Evolutionary conservation across 1,140 invertebrate species (phyloP).

Genomic region (Heliconius himera): DNA sequence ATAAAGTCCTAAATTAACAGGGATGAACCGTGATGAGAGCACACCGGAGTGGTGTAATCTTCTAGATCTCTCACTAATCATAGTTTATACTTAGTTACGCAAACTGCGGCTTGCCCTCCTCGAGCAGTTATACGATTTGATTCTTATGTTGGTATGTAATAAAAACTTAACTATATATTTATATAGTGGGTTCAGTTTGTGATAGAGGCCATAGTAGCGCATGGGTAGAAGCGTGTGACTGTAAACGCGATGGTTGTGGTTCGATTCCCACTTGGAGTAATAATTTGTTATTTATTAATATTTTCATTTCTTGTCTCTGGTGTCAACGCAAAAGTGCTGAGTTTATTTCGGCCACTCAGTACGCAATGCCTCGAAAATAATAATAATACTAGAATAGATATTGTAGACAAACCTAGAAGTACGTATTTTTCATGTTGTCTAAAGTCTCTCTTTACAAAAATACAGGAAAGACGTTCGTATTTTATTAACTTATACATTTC

Average conservation of each 20-base stretch:
- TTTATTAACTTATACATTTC: constrained; percentile 55
- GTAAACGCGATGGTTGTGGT: too few species aligned
- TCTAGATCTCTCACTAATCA: constrained; percentile 67
- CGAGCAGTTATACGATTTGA: constrained; percentile 35
- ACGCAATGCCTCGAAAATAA: too few species aligned
- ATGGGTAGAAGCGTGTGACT: too few species aligned
- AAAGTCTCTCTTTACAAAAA: not conserved
- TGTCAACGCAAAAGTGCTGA: too few species aligned
- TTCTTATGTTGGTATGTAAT: not conserved
- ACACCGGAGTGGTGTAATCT: constrained; percentile 66
- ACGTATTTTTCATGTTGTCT: not conserved
- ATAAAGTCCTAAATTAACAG: constrained; percentile 73
- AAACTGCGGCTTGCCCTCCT: constrained; percentile 49
- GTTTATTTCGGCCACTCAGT: too few species aligned
- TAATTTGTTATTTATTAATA: too few species aligned
- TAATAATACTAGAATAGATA: not conserved
- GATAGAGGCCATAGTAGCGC: too few species aligned
- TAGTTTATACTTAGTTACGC: constrained; percentile 61
- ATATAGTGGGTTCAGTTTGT: too few species aligned
- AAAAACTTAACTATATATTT: not conserved
- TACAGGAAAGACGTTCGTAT: not conserved
- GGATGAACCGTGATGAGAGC: constrained; percentile 50
- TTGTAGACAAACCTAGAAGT: not conserved
- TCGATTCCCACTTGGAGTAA: too few species aligned
- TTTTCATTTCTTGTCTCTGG: too few species aligned